phyloP scores from a whole-genome alignment of 2,113 vertebrate genomes.

The Cebidichthys violaceus region DNA sequence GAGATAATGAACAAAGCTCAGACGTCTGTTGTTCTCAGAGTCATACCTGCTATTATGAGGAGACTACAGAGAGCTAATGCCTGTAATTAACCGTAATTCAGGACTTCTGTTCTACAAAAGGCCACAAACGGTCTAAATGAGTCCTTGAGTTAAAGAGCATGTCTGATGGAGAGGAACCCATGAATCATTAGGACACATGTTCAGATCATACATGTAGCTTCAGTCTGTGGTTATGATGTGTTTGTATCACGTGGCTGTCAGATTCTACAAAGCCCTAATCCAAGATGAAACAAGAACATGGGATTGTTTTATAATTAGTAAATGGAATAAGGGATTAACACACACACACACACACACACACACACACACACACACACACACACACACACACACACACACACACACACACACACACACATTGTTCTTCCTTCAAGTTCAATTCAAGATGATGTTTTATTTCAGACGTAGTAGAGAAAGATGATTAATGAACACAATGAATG shows the following conservation, averaged over 20 bases:
- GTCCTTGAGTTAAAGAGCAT: background rate
- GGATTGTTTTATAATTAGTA: background rate
- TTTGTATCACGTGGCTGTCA: background rate
- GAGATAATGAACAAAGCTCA: background rate
- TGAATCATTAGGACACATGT: background rate
- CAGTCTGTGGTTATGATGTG: background rate
- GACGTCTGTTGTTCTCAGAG: slow-evolving; percentile 4
- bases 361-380: background rate
- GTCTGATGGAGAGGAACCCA: slow-evolving; percentile 1
- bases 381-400: background rate
- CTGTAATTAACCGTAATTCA: slow-evolving; percentile 59
- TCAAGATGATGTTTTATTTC: background rate
- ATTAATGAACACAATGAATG: too few species aligned
- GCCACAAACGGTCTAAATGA: background rate
- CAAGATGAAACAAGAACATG: background rate
- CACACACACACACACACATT: background rate
- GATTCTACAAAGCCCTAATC: background rate
- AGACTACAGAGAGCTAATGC: slow-evolving; percentile 11
- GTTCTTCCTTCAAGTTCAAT: background rate
- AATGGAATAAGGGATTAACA: background rate
- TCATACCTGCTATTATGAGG: slow-evolving; percentile 39
- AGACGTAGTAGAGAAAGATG: background rate
- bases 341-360: background rate
- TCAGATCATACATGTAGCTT: background rate
- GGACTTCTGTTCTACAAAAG: background rate